Evolutionary conservation across 2,888 invertebrate species (phyloP).

Genomic region (Plagiodera versicolora): DNA sequence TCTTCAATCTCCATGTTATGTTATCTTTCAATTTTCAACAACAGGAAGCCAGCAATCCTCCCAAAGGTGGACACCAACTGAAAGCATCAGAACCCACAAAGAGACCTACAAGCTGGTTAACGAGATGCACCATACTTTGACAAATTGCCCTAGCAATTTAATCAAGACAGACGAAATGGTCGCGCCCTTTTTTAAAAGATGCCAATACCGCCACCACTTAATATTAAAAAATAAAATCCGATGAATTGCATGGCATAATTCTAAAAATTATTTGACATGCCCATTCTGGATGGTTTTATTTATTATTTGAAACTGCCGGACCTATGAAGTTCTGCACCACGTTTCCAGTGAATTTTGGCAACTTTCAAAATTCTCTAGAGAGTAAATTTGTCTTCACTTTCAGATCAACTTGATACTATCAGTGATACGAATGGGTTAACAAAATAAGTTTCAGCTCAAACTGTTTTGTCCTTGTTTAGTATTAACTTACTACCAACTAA

Average conservation of each 20-base stretch:
- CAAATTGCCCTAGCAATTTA: conserved; percentile 53
- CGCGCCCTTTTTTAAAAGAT: conserved; percentile 14
- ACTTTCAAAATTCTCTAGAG: too few species aligned
- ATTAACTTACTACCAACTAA: too few species aligned
- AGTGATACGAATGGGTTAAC: too few species aligned
- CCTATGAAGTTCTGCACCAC: not conserved
- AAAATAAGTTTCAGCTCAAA: too few species aligned
- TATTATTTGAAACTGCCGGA: conserved; percentile 8
- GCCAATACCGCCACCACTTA: not conserved
- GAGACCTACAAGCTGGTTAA: conserved; percentile 83
- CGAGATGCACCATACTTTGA: conserved; percentile 88
- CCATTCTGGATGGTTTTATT: conserved; percentile 7
- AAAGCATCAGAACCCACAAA: conserved; percentile 76
- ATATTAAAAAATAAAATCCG: conserved; percentile 14
- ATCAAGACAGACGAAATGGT: conserved; percentile 19
- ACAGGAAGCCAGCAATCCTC: conserved; percentile 89
- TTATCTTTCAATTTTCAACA: not conserved
- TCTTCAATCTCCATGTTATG: too few species aligned
- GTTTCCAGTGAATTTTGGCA: too few species aligned
- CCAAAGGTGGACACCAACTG: conserved; percentile 79
- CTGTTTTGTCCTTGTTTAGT: too few species aligned
- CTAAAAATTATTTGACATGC: conserved; percentile 19
- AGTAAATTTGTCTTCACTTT: too few species aligned
- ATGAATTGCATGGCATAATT: not conserved
- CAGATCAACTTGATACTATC: too few species aligned